Conservation (phyloP, 1,140 invertebrate species). For the Theocolax elegans region DNA sequence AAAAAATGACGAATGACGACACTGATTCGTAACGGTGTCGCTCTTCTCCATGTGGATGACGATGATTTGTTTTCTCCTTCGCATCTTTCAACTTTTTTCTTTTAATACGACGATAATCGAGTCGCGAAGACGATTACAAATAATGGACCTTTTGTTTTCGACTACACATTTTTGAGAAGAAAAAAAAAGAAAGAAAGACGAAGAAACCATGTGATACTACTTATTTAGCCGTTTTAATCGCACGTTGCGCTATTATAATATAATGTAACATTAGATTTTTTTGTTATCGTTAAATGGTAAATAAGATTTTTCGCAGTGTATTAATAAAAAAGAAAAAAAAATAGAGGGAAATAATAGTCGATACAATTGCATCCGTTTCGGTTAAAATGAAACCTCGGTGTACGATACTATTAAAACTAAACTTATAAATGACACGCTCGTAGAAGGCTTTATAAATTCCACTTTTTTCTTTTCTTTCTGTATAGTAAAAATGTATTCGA, state of each 20-base stretch:
- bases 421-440: conserved; percentile 50
- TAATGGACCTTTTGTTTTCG: not conserved
- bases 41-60: conserved; percentile 2
- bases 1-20: conserved; percentile 44
- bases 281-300: conserved; percentile 60
- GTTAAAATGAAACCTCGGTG: not conserved
- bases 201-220: conserved; percentile 57
- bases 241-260: conserved; percentile 49
- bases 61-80: conserved; percentile 21
- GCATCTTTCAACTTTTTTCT: not conserved
- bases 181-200: conserved; percentile 34
- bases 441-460: conserved; percentile 34
- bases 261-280: conserved; percentile 54
- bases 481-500: not conserved
- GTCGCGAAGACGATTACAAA: conserved; percentile 44
- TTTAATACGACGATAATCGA: conserved; percentile 48
- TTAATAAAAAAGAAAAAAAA: conserved; percentile 38
- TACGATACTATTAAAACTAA: too few relatives aligned
- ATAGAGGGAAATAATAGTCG: not conserved
- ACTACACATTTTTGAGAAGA: not conserved
- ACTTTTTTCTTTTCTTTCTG: conserved; percentile 6
- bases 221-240: conserved; percentile 42
- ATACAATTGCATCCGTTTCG: conserved; percentile 19
- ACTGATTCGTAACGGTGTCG: conserved; percentile 41
- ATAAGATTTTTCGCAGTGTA: conserved; percentile 44